These are phyloP conservation scores for Periophthalmodon schlosseri DNA, from an alignment of 2,113 vertebrate species.

Conservation along the genomic window DNA sequence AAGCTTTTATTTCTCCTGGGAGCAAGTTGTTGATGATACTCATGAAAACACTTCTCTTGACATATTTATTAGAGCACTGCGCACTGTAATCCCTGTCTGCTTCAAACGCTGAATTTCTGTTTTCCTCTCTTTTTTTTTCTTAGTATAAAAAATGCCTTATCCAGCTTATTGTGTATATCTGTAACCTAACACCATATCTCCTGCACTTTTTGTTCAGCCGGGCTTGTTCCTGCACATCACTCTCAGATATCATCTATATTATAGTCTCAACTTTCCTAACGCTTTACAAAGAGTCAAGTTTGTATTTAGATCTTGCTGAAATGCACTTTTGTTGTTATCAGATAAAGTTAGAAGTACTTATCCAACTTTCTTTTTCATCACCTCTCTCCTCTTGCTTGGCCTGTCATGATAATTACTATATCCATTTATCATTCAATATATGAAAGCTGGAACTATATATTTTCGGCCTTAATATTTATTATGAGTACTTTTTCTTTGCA, in stretches of 20 bases:
- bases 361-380: neutral
- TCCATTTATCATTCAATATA: no score
- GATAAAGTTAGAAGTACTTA: neutral
- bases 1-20: constrained; percentile 12
- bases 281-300: neutral
- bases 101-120: neutral
- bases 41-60: constrained; percentile 31
- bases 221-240: constrained; percentile 30
- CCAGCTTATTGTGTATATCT: neutral
- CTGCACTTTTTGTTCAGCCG: constrained; percentile 11
- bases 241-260: constrained; percentile 27
- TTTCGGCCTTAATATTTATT: no score
- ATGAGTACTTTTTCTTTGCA: no score
- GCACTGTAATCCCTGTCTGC: neutral
- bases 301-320: neutral
- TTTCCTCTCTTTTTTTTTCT: neutral
- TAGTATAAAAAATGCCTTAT: neutral
- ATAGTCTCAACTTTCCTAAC: constrained; percentile 16
- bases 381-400: neutral
- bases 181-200: neutral
- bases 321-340: neutral
- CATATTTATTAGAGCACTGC: constrained; percentile 19
- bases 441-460: no score
- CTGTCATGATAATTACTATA: no score
- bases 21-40: constrained; percentile 18